A percentile compares a stretch with the other conserved stretches of the same genome.
Evolutionary conservation across 2,888 invertebrate genomes (phyloP).

Genomic region (Cephonodes hylas): DNA sequence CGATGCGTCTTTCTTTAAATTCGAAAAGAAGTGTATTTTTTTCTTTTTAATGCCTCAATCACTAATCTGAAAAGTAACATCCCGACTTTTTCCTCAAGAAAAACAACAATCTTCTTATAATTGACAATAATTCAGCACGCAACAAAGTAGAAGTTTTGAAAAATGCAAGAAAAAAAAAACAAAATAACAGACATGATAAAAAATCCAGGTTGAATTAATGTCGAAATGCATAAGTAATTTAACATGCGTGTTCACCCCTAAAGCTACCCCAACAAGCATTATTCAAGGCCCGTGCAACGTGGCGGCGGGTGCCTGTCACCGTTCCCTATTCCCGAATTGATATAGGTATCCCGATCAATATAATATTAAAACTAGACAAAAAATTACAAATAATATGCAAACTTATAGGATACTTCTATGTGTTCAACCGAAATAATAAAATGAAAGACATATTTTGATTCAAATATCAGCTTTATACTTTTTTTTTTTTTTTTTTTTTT

Average conservation of each 20-base stretch:
- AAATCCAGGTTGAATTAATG: neutral
- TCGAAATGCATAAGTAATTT: neutral
- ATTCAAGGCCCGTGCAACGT: slow-evolving; percentile 11
- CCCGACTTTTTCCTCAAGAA: too few species aligned
- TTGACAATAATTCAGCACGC: too few species aligned
- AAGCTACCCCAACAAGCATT: slow-evolving; percentile 13
- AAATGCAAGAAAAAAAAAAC: too few species aligned
- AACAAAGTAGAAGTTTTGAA: neutral
- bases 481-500: too few species aligned
- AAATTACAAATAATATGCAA: neutral
- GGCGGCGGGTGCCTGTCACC: slow-evolving; percentile 16
- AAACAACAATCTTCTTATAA: too few species aligned
- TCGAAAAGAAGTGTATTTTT: too few species aligned
- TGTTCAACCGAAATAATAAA: too few species aligned
- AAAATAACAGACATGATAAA: neutral
- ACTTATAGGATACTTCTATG: too few species aligned
- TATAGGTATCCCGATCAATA: slow-evolving; percentile 3
- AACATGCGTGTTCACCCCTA: slow-evolving; percentile 3
- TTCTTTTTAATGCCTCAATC: too few species aligned
- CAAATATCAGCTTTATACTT: too few species aligned
- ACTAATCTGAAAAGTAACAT: too few species aligned
- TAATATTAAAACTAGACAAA: neutral
- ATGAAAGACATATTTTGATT: too few species aligned
- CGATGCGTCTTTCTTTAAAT: neutral
- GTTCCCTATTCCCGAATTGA: slow-evolving; percentile 14